Evolutionary conservation across 2,113 vertebrate species (phyloP).

Genomic region (Thalassoma bifasciatum): DNA sequence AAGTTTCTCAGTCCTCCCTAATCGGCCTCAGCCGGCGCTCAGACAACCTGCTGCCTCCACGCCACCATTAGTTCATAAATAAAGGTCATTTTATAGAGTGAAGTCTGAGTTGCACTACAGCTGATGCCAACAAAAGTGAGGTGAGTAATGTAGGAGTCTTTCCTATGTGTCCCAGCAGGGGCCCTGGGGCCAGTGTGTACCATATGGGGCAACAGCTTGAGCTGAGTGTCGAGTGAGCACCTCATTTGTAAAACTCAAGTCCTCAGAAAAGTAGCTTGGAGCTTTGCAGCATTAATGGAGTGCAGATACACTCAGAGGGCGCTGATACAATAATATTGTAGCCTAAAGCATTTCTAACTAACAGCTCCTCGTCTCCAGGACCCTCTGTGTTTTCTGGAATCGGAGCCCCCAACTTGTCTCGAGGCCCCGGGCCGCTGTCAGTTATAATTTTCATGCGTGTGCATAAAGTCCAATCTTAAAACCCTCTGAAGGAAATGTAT

Average conservation of each 20-base stretch:
- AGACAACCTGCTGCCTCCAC: constrained; percentile 37
- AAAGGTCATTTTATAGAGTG: constrained; percentile 12
- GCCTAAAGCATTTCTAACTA: constrained; percentile 61
- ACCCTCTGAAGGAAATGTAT: constrained; percentile 39
- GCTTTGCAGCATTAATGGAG: constrained; percentile 33
- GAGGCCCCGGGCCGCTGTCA: constrained; percentile 57
- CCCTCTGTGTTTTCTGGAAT: constrained; percentile 56
- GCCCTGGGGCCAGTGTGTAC: constrained; percentile 31
- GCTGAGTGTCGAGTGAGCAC: constrained; percentile 8
- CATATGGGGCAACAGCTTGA: constrained; percentile 25
- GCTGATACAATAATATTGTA: constrained; percentile 45
- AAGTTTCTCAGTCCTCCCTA: constrained; percentile 52
- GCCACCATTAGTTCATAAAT: constrained; percentile 11
- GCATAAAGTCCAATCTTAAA: constrained; percentile 33
- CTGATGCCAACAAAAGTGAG: neutral
- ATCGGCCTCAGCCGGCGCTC: constrained; percentile 50
- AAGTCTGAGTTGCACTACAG: neutral
- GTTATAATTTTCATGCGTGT: constrained; percentile 59
- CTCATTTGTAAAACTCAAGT: constrained; percentile 53
- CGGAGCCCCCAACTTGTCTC: constrained; percentile 53
- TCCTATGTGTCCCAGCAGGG: constrained; percentile 5
- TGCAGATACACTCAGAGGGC: constrained; percentile 22
- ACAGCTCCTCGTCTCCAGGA: constrained; percentile 39
- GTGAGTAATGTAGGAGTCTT: neutral
- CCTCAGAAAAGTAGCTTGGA: constrained; percentile 27